Conservation (phyloP, 1,140 invertebrate genomes). For the Dreissena rostriformis region DNA sequence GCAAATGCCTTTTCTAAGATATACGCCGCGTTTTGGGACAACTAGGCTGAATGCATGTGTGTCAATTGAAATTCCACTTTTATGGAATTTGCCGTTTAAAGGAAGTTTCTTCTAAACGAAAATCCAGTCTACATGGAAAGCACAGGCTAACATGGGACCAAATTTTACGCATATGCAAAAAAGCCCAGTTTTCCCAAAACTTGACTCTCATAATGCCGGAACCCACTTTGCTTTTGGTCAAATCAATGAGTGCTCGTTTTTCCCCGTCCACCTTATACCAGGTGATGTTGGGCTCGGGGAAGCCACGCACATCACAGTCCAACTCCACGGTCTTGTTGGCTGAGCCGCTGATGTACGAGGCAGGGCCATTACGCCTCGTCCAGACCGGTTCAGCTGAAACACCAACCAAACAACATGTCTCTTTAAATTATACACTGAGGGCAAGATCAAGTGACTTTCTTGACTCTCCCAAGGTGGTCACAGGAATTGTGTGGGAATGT, state of each 20-base stretch:
- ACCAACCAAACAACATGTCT: too few relatives aligned
- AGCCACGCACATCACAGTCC: neutral
- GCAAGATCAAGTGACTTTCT: too few relatives aligned
- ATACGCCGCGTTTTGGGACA: too few relatives aligned
- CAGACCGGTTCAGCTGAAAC: conserved; percentile 14
- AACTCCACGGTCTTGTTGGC: neutral
- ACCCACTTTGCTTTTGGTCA: conserved; percentile 10
- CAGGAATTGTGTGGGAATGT: too few relatives aligned
- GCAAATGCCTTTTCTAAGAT: too few relatives aligned
- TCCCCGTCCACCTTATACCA: conserved; percentile 23
- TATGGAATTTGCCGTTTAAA: neutral
- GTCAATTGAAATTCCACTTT: too few relatives aligned
- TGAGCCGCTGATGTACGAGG: neutral
- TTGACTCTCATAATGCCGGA: neutral
- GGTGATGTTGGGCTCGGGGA: conserved; percentile 3
- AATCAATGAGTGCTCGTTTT: neutral
- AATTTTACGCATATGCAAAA: neutral
- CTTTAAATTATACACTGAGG: too few relatives aligned
- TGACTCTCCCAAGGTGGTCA: too few relatives aligned
- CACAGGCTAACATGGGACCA: neutral
- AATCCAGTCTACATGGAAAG: neutral
- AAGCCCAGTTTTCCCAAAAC: neutral
- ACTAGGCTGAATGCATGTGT: too few relatives aligned
- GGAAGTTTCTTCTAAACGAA: neutral
- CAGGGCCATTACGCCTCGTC: neutral